Percentiles rank a stretch among this genome's conserved stretches.
Evolutionary conservation across 53 echinoderm and acorn worm species (phyloP).

Genomic region (Holothuria scabra): DNA sequence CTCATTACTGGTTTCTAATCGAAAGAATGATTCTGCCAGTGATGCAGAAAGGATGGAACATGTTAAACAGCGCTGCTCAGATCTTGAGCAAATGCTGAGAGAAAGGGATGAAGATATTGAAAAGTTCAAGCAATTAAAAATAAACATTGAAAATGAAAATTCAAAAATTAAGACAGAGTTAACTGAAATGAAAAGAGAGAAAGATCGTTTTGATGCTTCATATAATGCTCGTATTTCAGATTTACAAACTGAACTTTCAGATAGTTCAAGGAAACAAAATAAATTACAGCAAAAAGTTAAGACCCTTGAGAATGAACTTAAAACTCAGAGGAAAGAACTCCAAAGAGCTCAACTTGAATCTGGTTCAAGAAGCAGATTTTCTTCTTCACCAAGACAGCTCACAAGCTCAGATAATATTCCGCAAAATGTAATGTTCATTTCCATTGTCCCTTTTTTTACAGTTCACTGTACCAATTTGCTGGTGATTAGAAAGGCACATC

Average conservation of each 20-base stretch:
- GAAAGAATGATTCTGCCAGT: too few species aligned
- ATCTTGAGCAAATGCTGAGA: too few species aligned
- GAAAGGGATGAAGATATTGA: conserved; percentile 12
- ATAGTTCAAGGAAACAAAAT: conserved; percentile 2
- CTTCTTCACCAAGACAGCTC: conserved; percentile 1
- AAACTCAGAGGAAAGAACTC: conserved; percentile 51
- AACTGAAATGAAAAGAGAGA: background rate
- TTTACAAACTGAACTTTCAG: background rate
- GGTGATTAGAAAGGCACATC: too few species aligned
- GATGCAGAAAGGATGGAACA: too few species aligned
- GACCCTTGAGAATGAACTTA: conserved; percentile 43
- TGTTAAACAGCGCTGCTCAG: too few species aligned
- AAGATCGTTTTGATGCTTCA: background rate
- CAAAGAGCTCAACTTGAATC: conserved; percentile 52
- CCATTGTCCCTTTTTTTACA: too few species aligned
- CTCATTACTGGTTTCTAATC: too few species aligned
- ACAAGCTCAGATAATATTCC: background rate
- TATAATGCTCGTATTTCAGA: background rate
- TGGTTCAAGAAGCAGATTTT: conserved; percentile 29
- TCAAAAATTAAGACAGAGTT: background rate
- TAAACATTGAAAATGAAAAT: background rate
- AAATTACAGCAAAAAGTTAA: conserved; percentile 33
- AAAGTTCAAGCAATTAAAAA: background rate
- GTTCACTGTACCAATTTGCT: too few species aligned
- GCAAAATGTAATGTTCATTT: background rate